Evolutionary conservation across 2,888 invertebrate species (phyloP), one percentile per base, ranked within the genome.

Genomic region (Agrotis segetum): DNA sequence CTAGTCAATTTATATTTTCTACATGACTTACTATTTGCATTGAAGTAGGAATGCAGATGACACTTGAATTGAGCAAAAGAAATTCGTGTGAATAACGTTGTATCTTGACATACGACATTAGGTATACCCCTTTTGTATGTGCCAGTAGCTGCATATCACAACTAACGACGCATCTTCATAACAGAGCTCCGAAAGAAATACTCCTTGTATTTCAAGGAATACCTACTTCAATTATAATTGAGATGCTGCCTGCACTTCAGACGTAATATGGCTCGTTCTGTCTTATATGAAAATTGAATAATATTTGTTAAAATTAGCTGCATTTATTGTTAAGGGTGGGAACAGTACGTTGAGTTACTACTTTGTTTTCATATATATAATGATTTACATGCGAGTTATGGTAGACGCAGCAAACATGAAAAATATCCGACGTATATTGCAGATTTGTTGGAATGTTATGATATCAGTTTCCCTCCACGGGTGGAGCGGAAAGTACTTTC

Each of bases 161-260:
- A 50, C 49, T 49, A 69, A 59, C 59, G 44, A 77, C 49, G 55
- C 55, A 69, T 56, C 49, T 77, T 50, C 49, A 50, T 76, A 73
- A 44, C 47, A 29, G 16, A 16, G 16, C 44, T 21, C 44, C 49
- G 53, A 46, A 55, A 34, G 7, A 21, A n/a, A n/a, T n/a, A n/a
- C n/a, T n/a, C n/a, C n/a, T n/a, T n/a, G 44, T 46, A 55, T 55
- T 69, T 34, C 21, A 21, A 17, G 34, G 17, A 58, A 75, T 58
- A 5, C n/a, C n/a, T n/a, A n/a, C 21, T 19, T 56, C n/a, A 49
- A 21, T 40, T 16, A 44, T 44, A 44, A 50, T 64, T 50, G 24
- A 47, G 13, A 34, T 49, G n/a, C 21, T 13, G 3, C 11, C 40
- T 21, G 19, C 40, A 19, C 19, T 47, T 24, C 46, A 21, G 44